Conservation (phyloP, 1,140 invertebrate genomes). For the Drosophila bocqueti region DNA sequence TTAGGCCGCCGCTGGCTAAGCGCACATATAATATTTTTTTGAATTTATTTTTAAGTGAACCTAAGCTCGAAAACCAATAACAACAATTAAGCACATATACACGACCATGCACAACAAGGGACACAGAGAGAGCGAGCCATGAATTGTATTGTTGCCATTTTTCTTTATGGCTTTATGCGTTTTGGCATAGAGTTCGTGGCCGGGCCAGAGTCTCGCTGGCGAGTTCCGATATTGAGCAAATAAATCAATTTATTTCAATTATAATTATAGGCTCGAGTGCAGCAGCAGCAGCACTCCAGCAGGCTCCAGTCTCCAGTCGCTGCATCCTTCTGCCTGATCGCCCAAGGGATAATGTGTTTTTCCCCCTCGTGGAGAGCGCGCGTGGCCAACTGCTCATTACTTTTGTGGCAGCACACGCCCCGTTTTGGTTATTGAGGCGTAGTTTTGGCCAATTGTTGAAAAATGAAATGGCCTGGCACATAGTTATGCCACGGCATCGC, state of each 20-base stretch:
- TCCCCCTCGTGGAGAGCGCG: conserved; percentile 52
- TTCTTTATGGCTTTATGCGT: conserved; percentile 84
- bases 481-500: conserved; percentile 67
- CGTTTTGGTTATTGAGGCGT: conserved; percentile 69
- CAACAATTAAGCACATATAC: conserved; percentile 77
- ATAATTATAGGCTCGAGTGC: conserved; percentile 75
- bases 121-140: conserved; percentile 21
- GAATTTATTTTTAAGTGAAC: conserved; percentile 26
- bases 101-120: conserved; percentile 31
- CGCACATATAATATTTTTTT: conserved; percentile 38
- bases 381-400: conserved; percentile 82
- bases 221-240: conserved; percentile 65
- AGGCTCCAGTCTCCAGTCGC: conserved; percentile 11
- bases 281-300: conserved; percentile 20
- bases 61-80: conserved; percentile 69
- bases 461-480: conserved; percentile 81
- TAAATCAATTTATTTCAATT: conserved; percentile 84
- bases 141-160: conserved; percentile 81
- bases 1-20: conserved; percentile 50
- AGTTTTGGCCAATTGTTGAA: conserved; percentile 79
- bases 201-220: conserved; percentile 12
- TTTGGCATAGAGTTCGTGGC: conserved; percentile 71
- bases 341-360: conserved; percentile 45
- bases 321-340: conserved; percentile 36
- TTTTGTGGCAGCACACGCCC: conserved; percentile 73